Conservation (phyloP, 2,797 vertebrate genomes). For the Crocodylus rhombifer region DNA sequence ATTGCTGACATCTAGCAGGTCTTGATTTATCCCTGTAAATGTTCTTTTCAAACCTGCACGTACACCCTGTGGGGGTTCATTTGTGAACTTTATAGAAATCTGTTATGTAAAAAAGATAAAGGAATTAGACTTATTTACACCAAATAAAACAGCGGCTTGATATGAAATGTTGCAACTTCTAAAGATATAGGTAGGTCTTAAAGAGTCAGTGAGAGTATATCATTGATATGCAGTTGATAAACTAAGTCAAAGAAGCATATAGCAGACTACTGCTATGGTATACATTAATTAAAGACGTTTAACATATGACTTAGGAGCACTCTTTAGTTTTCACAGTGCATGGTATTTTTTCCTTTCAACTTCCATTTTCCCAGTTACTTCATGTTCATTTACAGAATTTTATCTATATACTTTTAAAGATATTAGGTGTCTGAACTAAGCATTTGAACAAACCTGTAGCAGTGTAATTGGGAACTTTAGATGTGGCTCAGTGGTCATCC, state of each 20-base stretch:
- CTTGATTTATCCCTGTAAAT: slow-evolving; percentile 86
- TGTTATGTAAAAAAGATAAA: slow-evolving; percentile 62
- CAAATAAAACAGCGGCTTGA: background rate
- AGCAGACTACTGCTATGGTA: background rate
- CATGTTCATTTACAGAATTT: background rate
- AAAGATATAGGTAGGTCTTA: background rate
- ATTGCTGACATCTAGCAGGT: slow-evolving; percentile 84
- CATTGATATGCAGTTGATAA: background rate
- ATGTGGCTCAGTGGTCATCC: slow-evolving; percentile 89
- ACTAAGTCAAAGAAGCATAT: background rate
- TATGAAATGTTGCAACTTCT: background rate
- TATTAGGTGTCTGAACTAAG: background rate
- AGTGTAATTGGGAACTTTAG: slow-evolving; percentile 86
- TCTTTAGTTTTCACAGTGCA: background rate
- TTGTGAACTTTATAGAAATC: slow-evolving; percentile 87
- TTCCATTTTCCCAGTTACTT: background rate
- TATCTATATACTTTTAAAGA: background rate
- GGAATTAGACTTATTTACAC: slow-evolving; percentile 34
- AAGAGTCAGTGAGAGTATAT: background rate
- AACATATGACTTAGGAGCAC: background rate
- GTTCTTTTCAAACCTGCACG: slow-evolving; percentile 87
- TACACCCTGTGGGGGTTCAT: slow-evolving; percentile 88
- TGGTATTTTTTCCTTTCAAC: background rate
- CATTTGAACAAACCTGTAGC: slow-evolving; percentile 83
- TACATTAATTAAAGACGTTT: background rate